Conservation (phyloP, 2,113 vertebrate genomes). For the Ptychochromis oligacanthus region DNA sequence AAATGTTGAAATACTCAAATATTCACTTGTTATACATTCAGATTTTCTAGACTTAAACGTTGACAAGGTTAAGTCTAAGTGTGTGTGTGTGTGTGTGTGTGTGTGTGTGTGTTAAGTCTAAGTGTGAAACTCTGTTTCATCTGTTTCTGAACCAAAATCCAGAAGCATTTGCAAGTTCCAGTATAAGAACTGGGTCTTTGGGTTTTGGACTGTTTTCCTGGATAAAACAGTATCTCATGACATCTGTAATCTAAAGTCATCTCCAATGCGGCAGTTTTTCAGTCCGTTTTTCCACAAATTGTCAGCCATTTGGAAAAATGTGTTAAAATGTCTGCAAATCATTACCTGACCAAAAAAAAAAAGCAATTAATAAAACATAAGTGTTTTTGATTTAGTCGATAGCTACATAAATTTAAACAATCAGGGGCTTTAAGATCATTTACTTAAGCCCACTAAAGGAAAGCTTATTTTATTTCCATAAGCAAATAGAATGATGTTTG, state of each 20-base stretch:
- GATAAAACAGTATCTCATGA: too few relatives aligned
- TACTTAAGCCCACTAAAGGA: neutral
- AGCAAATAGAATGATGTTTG: slow-evolving; percentile 1
- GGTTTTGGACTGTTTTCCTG: too few relatives aligned
- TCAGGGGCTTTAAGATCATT: neutral
- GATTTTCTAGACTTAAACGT: too few relatives aligned
- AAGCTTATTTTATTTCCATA: neutral
- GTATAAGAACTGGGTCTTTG: neutral
- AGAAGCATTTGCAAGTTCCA: neutral
- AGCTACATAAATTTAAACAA: neutral
- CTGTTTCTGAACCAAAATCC: neutral
- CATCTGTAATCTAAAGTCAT: too few relatives aligned
- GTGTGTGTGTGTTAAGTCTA: too few relatives aligned
- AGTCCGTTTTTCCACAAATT: neutral
- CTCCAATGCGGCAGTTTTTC: too few relatives aligned
- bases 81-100: too few relatives aligned
- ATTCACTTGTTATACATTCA: neutral
- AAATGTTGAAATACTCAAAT: neutral
- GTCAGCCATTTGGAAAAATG: neutral
- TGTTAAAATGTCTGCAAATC: neutral
- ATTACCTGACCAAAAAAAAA: neutral
- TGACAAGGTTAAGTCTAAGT: too few relatives aligned
- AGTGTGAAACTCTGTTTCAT: too few relatives aligned
- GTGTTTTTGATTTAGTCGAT: neutral
- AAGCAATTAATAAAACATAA: neutral